Evolutionary conservation across 2,797 vertebrate genomes (phyloP).

Genomic region (Dermochelys coriacea): DNA sequence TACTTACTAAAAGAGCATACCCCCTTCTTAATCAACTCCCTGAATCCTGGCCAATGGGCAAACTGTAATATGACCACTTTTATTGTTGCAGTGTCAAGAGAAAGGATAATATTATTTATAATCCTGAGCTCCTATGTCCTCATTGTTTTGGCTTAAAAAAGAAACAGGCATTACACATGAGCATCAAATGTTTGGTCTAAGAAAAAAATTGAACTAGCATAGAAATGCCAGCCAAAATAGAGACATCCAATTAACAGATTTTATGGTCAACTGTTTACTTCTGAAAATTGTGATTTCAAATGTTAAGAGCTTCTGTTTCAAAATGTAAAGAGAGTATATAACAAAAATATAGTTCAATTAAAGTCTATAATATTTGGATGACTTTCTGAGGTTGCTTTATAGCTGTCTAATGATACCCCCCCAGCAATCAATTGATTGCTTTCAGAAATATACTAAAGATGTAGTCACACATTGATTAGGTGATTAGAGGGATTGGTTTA

Average conservation of each 20-base stretch:
- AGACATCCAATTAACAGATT: background rate
- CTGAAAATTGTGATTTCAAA: conserved; percentile 19
- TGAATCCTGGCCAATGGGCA: background rate
- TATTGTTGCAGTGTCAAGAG: background rate
- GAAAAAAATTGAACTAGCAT: background rate
- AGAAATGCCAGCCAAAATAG: background rate
- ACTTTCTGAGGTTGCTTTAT: background rate
- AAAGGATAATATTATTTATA: background rate
- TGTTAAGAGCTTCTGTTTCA: conserved; percentile 9
- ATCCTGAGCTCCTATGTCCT: background rate
- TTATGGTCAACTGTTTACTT: background rate
- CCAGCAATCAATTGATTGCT: background rate
- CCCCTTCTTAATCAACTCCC: background rate
- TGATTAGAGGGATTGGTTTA: background rate
- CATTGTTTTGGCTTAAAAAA: background rate
- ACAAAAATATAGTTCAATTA: background rate
- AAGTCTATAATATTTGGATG: background rate
- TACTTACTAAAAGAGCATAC: background rate
- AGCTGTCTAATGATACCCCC: background rate
- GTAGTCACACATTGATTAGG: background rate
- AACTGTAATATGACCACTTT: background rate
- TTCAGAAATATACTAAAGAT: background rate
- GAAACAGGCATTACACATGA: background rate
- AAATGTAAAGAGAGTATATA: background rate
- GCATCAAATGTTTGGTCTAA: background rate